Evolutionary conservation across 2,797 vertebrate species (phyloP).

Genomic region (Nannoperca australis): DNA sequence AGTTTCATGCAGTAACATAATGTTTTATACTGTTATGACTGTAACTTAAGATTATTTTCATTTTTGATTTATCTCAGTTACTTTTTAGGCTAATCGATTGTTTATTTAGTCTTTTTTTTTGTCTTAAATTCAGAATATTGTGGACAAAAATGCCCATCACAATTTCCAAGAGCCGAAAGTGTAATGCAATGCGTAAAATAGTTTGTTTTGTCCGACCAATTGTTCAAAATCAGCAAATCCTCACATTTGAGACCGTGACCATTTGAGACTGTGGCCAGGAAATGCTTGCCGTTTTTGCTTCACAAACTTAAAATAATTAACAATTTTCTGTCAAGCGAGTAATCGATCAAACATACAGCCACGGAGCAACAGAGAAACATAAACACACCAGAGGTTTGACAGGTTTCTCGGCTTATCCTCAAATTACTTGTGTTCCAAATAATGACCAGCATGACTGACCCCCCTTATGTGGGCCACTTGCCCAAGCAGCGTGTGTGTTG

Average conservation of each 20-base stretch:
- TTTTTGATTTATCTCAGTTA: neutral
- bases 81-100: neutral
- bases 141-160: neutral
- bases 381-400: constrained; percentile 33
- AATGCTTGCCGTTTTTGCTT: neutral
- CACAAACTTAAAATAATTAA: neutral
- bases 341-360: constrained; percentile 6
- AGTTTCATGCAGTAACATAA: neutral
- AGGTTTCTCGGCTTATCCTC: constrained; percentile 25
- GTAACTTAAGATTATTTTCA: neutral
- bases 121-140: neutral
- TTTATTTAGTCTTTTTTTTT: neutral
- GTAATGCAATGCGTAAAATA: too few species aligned
- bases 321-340: neutral
- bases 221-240: neutral
- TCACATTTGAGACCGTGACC: constrained; percentile 7
- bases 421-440: constrained; percentile 27
- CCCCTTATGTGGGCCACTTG: constrained; percentile 18
- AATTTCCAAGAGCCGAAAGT: neutral
- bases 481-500: constrained; percentile 15
- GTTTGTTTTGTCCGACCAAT: neutral
- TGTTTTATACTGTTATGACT: neutral
- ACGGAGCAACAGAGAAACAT: constrained; percentile 11
- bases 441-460: constrained; percentile 43
- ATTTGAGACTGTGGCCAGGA: neutral